phyloP scores from a whole-genome alignment of 2,113 vertebrate genomes.

The Lepidothrix coronata region DNA sequence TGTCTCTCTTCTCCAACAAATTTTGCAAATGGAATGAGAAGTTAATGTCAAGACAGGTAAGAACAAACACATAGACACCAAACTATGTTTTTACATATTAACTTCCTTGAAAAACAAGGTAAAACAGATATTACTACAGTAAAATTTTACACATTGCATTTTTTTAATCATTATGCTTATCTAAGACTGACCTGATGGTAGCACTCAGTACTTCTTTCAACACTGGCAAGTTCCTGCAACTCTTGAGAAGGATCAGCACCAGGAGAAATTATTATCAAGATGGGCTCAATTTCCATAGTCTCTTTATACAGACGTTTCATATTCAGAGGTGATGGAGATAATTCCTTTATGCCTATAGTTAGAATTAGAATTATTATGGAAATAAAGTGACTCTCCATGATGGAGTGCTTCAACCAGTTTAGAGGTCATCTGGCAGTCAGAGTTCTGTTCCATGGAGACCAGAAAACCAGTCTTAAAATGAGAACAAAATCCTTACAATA shows the following conservation, averaged over 20 bases:
- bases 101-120: background rate
- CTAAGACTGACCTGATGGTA: conserved; percentile 85
- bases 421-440: background rate
- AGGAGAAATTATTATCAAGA: conserved; percentile 95
- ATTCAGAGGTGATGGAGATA: conserved; percentile 90
- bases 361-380: conserved; percentile 8
- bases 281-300: conserved; percentile 88
- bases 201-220: conserved; percentile 82
- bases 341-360: conserved; percentile 86
- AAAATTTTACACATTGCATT: background rate
- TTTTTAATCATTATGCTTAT: background rate
- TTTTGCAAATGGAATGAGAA: background rate
- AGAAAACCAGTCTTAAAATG: background rate
- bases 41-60: background rate
- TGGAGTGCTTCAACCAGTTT: background rate
- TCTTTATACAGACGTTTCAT: conserved; percentile 88
- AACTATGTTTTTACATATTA: background rate
- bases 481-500: background rate
- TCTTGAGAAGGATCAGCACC: conserved; percentile 98
- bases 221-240: conserved; percentile 88
- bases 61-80: background rate
- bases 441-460: background rate
- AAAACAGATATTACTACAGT: background rate
- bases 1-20: background rate
- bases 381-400: background rate